Conservation (phyloP, 2,888 invertebrate genomes). For the Thalpophila matura region DNA sequence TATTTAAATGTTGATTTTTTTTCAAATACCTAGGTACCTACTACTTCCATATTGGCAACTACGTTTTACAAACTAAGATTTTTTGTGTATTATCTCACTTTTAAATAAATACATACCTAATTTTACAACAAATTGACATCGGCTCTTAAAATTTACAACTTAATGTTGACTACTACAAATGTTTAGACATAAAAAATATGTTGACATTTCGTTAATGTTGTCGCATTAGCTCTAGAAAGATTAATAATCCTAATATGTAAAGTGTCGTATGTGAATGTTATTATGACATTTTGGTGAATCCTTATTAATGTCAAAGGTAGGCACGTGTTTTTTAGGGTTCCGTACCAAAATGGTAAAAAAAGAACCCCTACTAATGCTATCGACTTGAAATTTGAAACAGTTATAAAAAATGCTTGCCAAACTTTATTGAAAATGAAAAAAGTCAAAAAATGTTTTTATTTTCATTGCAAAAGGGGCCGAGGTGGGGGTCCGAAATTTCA, state of each 20-base stretch:
- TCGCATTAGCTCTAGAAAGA: conserved; percentile 45
- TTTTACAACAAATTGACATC: conserved; percentile 28
- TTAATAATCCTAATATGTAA: conserved; percentile 46
- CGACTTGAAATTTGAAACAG: too few relatives aligned
- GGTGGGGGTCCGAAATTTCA: too few relatives aligned
- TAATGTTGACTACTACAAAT: conserved; percentile 17
- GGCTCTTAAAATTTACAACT: conserved; percentile 5
- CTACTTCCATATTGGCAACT: neutral
- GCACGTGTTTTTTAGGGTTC: neutral
- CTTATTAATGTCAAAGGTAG: conserved; percentile 4
- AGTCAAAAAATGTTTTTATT: too few relatives aligned
- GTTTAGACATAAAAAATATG: conserved; percentile 24
- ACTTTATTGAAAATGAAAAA: too few relatives aligned
- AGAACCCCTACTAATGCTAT: too few relatives aligned
- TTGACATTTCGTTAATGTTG: conserved; percentile 47
- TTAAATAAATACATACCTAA: conserved; percentile 21
- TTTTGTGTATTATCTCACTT: conserved; percentile 21
- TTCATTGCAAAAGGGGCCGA: too few relatives aligned
- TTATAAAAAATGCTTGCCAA: too few relatives aligned
- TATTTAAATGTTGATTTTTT: too few relatives aligned
- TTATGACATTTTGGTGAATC: conserved; percentile 23
- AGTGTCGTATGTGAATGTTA: conserved; percentile 34
- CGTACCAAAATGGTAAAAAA: too few relatives aligned
- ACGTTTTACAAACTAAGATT: conserved; percentile 12
- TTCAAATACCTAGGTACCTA: too few relatives aligned